Conservation (phyloP, 2,113 vertebrate species). For the Lucifuga dentata region DNA sequence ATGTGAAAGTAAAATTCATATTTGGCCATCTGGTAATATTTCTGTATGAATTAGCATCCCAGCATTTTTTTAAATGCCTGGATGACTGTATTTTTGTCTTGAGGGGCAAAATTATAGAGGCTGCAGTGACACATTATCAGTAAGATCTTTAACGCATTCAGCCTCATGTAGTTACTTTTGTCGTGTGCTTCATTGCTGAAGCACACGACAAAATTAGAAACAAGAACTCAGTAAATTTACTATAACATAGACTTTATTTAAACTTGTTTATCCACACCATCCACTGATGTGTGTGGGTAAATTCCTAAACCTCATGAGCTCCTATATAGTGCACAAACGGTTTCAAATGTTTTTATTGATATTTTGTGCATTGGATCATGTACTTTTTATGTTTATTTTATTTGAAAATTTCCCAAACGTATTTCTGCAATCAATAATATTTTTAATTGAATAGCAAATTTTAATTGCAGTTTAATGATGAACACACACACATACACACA, state of each 20-base stretch:
- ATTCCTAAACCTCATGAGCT: slow-evolving; percentile 22
- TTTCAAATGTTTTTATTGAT: neutral
- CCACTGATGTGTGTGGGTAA: neutral
- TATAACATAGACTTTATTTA: slow-evolving; percentile 42
- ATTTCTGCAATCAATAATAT: too few relatives aligned
- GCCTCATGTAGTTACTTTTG: too few relatives aligned
- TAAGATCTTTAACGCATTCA: too few relatives aligned
- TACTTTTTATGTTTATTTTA: neutral
- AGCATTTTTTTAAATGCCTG: too few relatives aligned
- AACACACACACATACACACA: neutral
- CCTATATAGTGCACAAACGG: neutral
- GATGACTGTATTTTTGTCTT: neutral
- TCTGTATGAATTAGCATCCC: too few relatives aligned
- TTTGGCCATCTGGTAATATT: too few relatives aligned
- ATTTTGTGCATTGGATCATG: slow-evolving; percentile 3
- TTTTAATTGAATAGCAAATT: too few relatives aligned
- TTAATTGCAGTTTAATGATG: too few relatives aligned
- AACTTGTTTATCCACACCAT: slow-evolving; percentile 12
- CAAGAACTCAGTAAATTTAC: slow-evolving; percentile 40
- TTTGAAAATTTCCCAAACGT: neutral
- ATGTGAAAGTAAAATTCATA: too few relatives aligned
- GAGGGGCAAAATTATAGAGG: neutral
- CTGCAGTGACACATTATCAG: too few relatives aligned
- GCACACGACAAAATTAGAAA: too few relatives aligned
- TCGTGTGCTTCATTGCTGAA: too few relatives aligned